These are phyloP conservation scores for Astropecten irregularis DNA, from an alignment of 53 echinoderm and acorn worm species.

Conservation along the genomic window DNA sequence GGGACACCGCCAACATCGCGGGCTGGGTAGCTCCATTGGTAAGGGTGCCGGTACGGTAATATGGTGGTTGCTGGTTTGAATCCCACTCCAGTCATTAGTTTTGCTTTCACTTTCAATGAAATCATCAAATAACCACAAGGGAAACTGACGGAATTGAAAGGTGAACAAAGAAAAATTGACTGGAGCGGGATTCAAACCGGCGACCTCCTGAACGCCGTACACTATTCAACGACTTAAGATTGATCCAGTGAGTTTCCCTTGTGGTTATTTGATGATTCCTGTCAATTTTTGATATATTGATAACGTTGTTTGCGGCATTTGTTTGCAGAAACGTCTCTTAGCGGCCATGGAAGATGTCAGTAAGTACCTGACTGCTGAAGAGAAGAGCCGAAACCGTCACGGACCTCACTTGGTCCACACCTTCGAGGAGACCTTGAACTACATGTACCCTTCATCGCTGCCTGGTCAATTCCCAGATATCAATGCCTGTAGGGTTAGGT, in stretches of 20 bases:
- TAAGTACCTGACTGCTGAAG: slow-evolving; percentile 65
- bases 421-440: slow-evolving; percentile 54
- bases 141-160: too few relatives aligned
- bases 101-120: too few relatives aligned
- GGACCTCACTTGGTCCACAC: slow-evolving; percentile 81
- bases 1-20: too few relatives aligned
- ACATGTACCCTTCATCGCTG: slow-evolving; percentile 70
- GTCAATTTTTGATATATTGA: neutral
- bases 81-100: too few relatives aligned
- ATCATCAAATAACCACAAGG: too few relatives aligned
- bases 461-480: slow-evolving; percentile 88
- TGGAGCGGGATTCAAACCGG: too few relatives aligned
- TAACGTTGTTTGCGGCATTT: neutral
- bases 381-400: slow-evolving; percentile 75
- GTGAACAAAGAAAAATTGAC: too few relatives aligned
- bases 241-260: too few relatives aligned
- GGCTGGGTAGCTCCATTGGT: too few relatives aligned
- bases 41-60: too few relatives aligned
- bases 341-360: slow-evolving; percentile 77
- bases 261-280: too few relatives aligned
- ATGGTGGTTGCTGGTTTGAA: too few relatives aligned
- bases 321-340: slow-evolving; percentile 74
- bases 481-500: slow-evolving; percentile 73
- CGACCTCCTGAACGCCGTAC: neutral
- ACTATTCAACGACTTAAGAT: neutral